Conservation (phyloP, 2,113 vertebrate species). For the Noturus placidus region DNA sequence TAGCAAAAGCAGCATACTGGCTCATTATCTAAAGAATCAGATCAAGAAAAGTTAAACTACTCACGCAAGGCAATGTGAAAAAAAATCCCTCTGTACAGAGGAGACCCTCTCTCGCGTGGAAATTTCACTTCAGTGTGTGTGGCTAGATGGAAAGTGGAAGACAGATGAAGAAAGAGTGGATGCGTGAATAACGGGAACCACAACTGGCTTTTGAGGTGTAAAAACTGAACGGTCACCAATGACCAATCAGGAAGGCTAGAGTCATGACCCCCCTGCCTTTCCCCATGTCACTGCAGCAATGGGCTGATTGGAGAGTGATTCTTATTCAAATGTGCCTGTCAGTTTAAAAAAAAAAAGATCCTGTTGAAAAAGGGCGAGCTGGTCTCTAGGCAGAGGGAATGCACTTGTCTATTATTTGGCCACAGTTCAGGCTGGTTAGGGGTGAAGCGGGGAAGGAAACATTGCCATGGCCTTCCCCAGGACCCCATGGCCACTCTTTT, state of each 20-base stretch:
- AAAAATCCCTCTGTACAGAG: slow-evolving; percentile 40
- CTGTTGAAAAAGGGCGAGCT: slow-evolving; percentile 69
- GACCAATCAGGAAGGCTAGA: slow-evolving; percentile 62
- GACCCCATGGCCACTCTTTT: slow-evolving; percentile 38
- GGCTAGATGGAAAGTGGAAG: slow-evolving; percentile 31
- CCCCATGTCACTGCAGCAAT: slow-evolving; percentile 64
- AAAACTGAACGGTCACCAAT: slow-evolving; percentile 66
- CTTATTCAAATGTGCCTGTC: slow-evolving; percentile 80
- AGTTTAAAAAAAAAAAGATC: slow-evolving; percentile 66
- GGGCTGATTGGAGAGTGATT: slow-evolving; percentile 76
- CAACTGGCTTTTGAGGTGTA: slow-evolving; percentile 66
- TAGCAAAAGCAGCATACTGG: background rate
- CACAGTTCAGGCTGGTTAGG: slow-evolving; percentile 47
- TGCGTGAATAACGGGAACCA: slow-evolving; percentile 32
- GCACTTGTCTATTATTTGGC: slow-evolving; percentile 70
- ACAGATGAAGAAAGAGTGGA: slow-evolving; percentile 48
- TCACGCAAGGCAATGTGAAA: slow-evolving; percentile 62
- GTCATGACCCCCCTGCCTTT: slow-evolving; percentile 52
- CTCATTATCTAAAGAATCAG: slow-evolving; percentile 26
- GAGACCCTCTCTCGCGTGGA: slow-evolving; percentile 31
- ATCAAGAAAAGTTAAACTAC: slow-evolving; percentile 54
- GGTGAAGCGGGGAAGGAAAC: slow-evolving; percentile 51
- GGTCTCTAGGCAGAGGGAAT: slow-evolving; percentile 79
- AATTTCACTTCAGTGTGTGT: slow-evolving; percentile 30
- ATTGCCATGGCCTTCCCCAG: slow-evolving; percentile 39